Base-by-base conservation (phyloP, 1,140 invertebrate species). In the Drosophila baimaii region DNA sequence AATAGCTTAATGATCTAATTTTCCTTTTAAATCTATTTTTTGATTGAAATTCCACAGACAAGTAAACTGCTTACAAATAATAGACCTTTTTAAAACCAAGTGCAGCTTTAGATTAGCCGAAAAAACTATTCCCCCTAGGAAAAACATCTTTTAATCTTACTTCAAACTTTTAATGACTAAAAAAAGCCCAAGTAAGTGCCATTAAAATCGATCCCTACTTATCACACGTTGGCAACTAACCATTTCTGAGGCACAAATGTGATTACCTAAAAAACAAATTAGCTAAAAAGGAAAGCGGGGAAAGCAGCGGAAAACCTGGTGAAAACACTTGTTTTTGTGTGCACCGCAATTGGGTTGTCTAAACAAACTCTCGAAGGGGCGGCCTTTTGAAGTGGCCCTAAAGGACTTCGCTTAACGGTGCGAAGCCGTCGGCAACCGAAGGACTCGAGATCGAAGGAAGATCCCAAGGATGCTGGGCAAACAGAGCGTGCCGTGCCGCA, bases 201-300 rank as follows among this genome's bases (percentile, higher is more conserved):
- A 47, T 39, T 70, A 37, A 54, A 70, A 66, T 27, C 65, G 65
- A 70, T 70, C 19, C 63, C 49, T 29, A 71, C 52, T 77, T 70
- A 78, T 78, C 58, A 72, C 41, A 39, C 43, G n/a, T 15, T 8
- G 33, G 33, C 64, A 61, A 61, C 58, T 58, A 66, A 49, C 33
- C 68, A 55, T 61, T 77, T 71, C 46, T 37, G 44, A 52, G 35
- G 10, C n/a, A 49, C 46, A 79, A 79, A 61, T 66, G 69, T 77
- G 80, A 81, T 81, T 81, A 77, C 57, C 79, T 72, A 52, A 76
- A 74, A 49, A 78, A 65, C 56, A 65, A 79, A 83, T 79, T 82
- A 83, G 59, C 41, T 10, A 44, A 56, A 37, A 27, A 25, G 37
- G 51, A 54, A 49, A 27, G 23, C 0, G 15, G 35, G 35, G 5